Percentiles rank a stretch among this genome's conserved stretches.
phyloP scores from a whole-genome alignment of 2,113 vertebrate genomes.

The Sminthopsis crassicaudata region DNA sequence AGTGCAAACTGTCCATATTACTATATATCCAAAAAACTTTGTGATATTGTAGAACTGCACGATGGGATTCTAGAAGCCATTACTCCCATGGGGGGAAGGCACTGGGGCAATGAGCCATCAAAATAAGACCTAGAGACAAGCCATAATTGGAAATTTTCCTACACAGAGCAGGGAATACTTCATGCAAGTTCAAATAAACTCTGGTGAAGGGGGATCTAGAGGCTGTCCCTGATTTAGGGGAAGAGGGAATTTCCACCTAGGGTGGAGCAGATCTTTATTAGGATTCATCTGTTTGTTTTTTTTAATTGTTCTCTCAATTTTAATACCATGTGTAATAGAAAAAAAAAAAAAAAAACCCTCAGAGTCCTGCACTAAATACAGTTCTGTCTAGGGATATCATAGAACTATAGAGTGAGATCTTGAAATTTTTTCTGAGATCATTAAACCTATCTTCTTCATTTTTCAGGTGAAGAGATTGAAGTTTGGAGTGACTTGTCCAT shows the following conservation, averaged over 20 bases:
- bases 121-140: not conserved
- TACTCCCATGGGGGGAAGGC: not conserved
- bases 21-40: not conserved
- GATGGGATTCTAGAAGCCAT: not conserved
- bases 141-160: not conserved
- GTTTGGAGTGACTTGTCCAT: not conserved
- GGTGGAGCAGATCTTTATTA: not conserved
- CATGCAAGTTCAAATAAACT: not conserved
- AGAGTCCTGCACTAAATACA: not conserved
- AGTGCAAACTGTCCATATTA: not conserved
- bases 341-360: not conserved
- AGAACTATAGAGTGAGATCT: not conserved
- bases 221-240: not conserved
- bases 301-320: not conserved
- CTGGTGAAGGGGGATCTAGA: not conserved
- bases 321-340: not conserved
- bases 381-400: not conserved
- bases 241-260: not conserved
- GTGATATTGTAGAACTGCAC: not conserved
- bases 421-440: not conserved
- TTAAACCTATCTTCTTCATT: not conserved
- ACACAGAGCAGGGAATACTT: not conserved
- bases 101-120: not conserved
- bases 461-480: not conserved
- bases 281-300: not conserved